phyloP scores from a whole-genome alignment of 2,797 vertebrate species.

The Ctenopoma kingsleyae region DNA sequence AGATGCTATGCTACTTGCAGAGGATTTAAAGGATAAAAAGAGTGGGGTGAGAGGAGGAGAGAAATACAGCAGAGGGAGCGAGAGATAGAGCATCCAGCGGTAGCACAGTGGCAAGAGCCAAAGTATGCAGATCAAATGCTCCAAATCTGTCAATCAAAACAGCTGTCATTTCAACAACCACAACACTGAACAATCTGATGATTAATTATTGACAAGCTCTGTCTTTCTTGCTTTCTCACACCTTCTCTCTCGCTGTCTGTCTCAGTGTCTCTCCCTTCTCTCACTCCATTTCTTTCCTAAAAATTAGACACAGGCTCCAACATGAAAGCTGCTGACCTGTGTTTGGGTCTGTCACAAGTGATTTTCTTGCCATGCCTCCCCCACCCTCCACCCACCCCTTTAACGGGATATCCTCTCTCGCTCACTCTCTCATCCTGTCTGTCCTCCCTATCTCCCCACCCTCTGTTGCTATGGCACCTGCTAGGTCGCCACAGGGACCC shows the following conservation, averaged over 20 bases:
- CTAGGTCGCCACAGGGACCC: constrained; percentile 80
- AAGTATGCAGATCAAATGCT: constrained; percentile 79
- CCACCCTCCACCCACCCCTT: constrained; percentile 52
- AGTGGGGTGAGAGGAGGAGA: constrained; percentile 37
- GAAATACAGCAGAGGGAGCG: constrained; percentile 20
- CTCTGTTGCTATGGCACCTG: constrained; percentile 82
- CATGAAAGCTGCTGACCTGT: constrained; percentile 81
- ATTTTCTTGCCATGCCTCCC: constrained; percentile 64
- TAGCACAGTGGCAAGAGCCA: constrained; percentile 43
- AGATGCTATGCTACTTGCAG: constrained; percentile 56
- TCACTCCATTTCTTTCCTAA: constrained; percentile 66
- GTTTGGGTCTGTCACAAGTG: constrained; percentile 79
- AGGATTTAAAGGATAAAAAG: constrained; percentile 67
- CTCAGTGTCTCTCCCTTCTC: constrained; percentile 49
- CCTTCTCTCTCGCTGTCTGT: constrained; percentile 61
- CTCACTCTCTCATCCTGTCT: constrained; percentile 13
- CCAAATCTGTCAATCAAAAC: constrained; percentile 84
- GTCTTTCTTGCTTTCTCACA: constrained; percentile 76
- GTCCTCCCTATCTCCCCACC: constrained; percentile 65
- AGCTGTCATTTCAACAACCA: constrained; percentile 70
- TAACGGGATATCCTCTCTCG: constrained; percentile 66
- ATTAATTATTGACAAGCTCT: constrained; percentile 84
- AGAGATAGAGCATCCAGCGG: constrained; percentile 28
- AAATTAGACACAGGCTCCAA: constrained; percentile 76
- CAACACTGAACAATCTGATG: constrained; percentile 69